Evolutionary conservation across 92 coral and sea anemone species (phyloP).

Genomic region (Palythoa caribaeorum): DNA sequence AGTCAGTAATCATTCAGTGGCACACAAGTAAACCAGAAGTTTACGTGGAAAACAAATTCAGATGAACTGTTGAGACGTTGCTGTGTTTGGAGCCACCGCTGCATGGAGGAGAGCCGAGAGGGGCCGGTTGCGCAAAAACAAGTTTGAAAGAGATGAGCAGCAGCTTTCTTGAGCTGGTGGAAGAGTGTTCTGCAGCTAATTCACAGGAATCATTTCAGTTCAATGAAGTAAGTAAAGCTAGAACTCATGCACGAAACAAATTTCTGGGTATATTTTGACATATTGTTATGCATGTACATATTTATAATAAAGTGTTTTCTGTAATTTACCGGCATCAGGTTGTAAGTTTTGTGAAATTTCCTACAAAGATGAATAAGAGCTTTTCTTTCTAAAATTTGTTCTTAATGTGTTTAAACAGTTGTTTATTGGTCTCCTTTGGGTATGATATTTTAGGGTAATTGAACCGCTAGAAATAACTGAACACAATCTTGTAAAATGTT

Average conservation of each 20-base stretch:
- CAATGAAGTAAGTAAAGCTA: constrained; percentile 31
- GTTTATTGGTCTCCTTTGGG: neutral
- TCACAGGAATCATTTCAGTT: constrained; percentile 1
- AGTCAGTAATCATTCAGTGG: neutral
- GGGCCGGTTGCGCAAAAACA: constrained; percentile 1
- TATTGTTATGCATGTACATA: neutral
- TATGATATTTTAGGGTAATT: neutral
- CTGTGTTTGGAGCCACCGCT: neutral
- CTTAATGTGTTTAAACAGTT: constrained; percentile 43
- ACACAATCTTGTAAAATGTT: too few relatives aligned
- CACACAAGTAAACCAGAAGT: neutral
- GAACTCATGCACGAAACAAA: neutral
- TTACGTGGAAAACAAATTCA: neutral
- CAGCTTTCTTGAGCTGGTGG: constrained; percentile 46
- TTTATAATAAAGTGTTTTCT: neutral
- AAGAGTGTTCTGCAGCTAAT: constrained; percentile 55
- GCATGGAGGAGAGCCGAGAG: constrained; percentile 22
- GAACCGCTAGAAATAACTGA: too few relatives aligned
- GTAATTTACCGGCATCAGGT: neutral
- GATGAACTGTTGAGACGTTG: constrained; percentile 17
- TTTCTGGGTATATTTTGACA: neutral
- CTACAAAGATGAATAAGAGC: neutral
- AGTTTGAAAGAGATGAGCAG: constrained; percentile 53
- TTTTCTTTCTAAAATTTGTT: neutral
- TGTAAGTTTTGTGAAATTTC: neutral